A percentile compares a stretch with the other conserved stretches of the same genome.
These are phyloP conservation scores for Prunella strophiata DNA, from an alignment of 2,797 vertebrate genomes.

Conservation along the genomic window DNA sequence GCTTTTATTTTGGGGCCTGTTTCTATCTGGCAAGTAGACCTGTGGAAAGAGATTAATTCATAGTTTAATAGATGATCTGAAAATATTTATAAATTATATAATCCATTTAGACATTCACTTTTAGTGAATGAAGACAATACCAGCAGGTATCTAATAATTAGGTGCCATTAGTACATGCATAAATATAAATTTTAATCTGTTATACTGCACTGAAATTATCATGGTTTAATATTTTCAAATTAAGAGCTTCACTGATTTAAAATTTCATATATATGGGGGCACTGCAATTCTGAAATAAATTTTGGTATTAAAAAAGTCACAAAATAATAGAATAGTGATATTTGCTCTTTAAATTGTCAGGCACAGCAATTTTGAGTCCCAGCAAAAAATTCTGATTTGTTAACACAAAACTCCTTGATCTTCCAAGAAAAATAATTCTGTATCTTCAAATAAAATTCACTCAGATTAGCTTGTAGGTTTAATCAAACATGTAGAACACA, in stretches of 20 bases:
- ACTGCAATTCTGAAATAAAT: background rate
- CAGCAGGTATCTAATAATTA: background rate
- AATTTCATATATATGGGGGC: background rate
- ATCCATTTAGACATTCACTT: background rate
- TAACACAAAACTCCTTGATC: background rate
- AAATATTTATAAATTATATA: background rate
- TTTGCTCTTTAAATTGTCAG: background rate
- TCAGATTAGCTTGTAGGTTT: background rate
- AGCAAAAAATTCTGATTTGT: background rate
- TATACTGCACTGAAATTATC: background rate
- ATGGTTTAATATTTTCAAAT: background rate
- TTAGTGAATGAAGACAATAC: background rate
- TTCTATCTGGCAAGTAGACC: background rate
- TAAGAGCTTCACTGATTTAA: background rate
- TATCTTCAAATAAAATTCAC: background rate
- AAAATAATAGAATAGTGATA: background rate
- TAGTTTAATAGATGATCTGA: background rate
- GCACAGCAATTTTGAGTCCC: background rate
- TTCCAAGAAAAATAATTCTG: background rate
- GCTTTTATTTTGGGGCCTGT: background rate
- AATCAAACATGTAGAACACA: background rate
- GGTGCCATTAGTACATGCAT: background rate
- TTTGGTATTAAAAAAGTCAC: background rate
- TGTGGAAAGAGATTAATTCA: background rate
- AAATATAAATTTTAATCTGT: background rate